Conservation (phyloP, 2,888 invertebrate genomes). For the Leptinotarsa rubiginosa region DNA sequence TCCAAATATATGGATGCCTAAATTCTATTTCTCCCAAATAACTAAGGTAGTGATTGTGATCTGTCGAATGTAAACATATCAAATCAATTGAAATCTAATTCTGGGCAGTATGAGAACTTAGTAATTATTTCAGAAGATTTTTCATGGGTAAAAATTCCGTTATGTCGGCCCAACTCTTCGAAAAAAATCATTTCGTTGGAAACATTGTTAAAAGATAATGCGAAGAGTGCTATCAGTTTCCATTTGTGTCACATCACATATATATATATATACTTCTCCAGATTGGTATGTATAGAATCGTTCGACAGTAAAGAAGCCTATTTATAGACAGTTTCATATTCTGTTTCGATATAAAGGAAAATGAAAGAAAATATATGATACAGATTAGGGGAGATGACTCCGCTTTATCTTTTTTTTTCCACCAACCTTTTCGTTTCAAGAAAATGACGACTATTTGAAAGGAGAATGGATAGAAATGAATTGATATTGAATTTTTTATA, state of each 20-base stretch:
- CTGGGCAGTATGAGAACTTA: too few relatives aligned
- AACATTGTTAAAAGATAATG: conserved; percentile 10
- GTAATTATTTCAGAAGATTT: too few relatives aligned
- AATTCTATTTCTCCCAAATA: too few relatives aligned
- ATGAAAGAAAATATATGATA: conserved; percentile 16
- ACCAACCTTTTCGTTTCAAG: neutral
- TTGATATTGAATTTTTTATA: neutral
- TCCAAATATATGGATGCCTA: too few relatives aligned
- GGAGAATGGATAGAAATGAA: neutral
- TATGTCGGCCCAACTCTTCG: neutral
- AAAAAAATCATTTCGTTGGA: neutral
- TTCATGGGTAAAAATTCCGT: too few relatives aligned
- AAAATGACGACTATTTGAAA: neutral
- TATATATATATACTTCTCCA: neutral
- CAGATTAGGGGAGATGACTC: conserved; percentile 1
- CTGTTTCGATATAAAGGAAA: neutral
- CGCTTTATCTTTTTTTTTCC: conserved; percentile 3
- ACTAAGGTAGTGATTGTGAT: too few relatives aligned
- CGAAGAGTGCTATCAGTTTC: neutral
- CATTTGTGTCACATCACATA: conserved; percentile 9
- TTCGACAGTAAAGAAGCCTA: conserved; percentile 14
- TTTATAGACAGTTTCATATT: conserved; percentile 12
- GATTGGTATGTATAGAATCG: conserved; percentile 10
- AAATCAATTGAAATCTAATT: too few relatives aligned
- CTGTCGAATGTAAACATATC: too few relatives aligned